Conservation (phyloP, 1,140 invertebrate species). For the Himalopsyche phryganea region DNA sequence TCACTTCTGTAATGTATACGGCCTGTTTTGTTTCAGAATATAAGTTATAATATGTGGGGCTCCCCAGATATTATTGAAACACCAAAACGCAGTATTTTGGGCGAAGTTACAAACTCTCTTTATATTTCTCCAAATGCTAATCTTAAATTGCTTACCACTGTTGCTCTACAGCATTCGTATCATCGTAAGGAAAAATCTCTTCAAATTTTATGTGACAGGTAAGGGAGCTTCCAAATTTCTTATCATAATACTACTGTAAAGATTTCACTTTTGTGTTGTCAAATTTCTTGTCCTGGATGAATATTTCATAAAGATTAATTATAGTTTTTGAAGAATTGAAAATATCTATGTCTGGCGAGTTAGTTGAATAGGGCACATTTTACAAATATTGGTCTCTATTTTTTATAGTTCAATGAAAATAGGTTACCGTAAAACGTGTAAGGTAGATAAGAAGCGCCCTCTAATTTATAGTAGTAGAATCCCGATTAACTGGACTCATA, state of each 20-base stretch:
- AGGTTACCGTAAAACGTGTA: no score
- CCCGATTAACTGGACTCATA: no score
- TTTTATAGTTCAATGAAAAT: no score
- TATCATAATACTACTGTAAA: slow-evolving; percentile 2
- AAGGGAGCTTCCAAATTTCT: slow-evolving; percentile 28
- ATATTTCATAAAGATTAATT: slow-evolving; percentile 8
- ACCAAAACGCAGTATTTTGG: slow-evolving; percentile 53
- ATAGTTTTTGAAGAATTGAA: no score
- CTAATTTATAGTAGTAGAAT: no score
- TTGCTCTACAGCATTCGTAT: slow-evolving; percentile 51
- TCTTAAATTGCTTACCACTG: slow-evolving; percentile 55
- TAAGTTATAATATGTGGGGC: slow-evolving; percentile 16
- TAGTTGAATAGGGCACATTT: no score
- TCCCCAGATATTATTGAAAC: slow-evolving; percentile 37
- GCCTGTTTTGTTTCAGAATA: slow-evolving; percentile 2
- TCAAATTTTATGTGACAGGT: slow-evolving; percentile 59
- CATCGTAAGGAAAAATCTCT: slow-evolving; percentile 58
- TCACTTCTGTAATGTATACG: no score
- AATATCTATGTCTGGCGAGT: no score
- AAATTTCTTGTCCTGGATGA: not conserved
- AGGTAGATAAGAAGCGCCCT: no score
- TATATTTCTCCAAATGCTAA: slow-evolving; percentile 58
- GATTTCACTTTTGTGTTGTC: slow-evolving; percentile 3
- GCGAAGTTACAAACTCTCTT: slow-evolving; percentile 52
- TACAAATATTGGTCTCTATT: no score